Base-by-base conservation (phyloP, 2,113 vertebrate genomes). In the Thinocorus orbignyianus region DNA sequence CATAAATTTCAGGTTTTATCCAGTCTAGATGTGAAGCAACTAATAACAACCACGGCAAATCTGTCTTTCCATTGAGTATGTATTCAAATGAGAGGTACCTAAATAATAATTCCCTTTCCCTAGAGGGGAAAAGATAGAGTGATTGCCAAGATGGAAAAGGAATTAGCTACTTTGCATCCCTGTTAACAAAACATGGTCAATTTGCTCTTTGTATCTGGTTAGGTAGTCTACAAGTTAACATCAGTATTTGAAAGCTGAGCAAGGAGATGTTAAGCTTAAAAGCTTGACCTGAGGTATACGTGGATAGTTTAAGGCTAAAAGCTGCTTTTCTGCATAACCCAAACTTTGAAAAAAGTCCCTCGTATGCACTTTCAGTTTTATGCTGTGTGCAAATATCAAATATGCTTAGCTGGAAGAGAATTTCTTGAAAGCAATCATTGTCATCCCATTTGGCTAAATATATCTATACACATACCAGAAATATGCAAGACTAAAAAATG, bases 381-480 rank as follows among this genome's bases (percentile, higher is more conserved):
- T 96, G 86, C 95, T 94, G 89, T 46, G 86, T 92, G 60, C 1
- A 2, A 85, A 91, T 51, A 49, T 84, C 81, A 94, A 87, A 95
- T 92, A 72, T 91, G 96, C 96, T 94, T 96, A 94, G 83, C 78
- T 93, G 73, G 65, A 84, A 86, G 41, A 89, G 57, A 95, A 91
- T 89, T 96, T 94, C 70, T 89, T 86, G 65, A 71, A 95, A 91
- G 73, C 46, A 93, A 89, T 93, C 94, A 78, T 57, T 61, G 66
- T 79, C 1, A 14, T 81, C 54, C 44, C 44, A 49, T 89, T 94
- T 91, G 51, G 88, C 70, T 93, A 94, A 90, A 94, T 84, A 61
- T 89, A 72, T 41, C 17, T 46, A 25, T 49, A 51, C 17, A 78
- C 1, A 4, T 35, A 78, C 15, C 61, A 95, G 70, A 92, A 93